Base-by-base conservation (phyloP, 2,888 invertebrate species). In the Dermolepida albohirtum region DNA sequence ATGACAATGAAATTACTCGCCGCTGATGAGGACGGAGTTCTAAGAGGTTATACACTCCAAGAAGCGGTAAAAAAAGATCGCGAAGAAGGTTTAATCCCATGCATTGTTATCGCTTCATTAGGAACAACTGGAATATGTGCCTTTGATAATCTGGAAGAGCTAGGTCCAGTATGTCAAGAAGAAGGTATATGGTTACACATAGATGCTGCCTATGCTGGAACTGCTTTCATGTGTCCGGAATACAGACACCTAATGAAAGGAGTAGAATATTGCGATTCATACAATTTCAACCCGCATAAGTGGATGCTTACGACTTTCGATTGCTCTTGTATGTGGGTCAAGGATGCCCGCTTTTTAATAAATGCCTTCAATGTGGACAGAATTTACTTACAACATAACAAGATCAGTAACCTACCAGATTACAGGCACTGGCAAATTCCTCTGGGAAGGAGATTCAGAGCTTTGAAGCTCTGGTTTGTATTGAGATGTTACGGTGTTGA, bases 231-330 rank as follows among this genome's bases (percentile, higher is more conserved):
- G 64, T 95, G 98, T 78, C 96, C 97, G 0, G 98, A 98, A 84
- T 95, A 91, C 81, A 89, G 94, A 63, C 86, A 92, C 74, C 83
- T 94, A 10, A 90, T 95, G 85, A 86, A 87, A 66, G 94, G 94
- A 0, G 81, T 94, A 5, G 89, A 98, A 81, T 88, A 89, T 66
- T 94, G 90, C 0, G 93, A 96, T 79, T 97, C 97, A 0, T 91
- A 97, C 76, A 96, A 96, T 81, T 91, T 97, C 71, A 99, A 99
- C 82, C 91, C 95, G 0, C 97, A 98, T 83, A 98, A 99, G 85
- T 97, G 97, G 92, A 87, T 98, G 85, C 87, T 96, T 67, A 92
- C 96, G 4, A 96, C 94, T 81, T 98, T 97, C 72, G 98, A 99
- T 81, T 97, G 97, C 78, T 96, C 96, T 0, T 92, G 95, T 0